These are phyloP conservation scores for Rhingia rostrata DNA, from an alignment of 2,888 invertebrate genomes.

Conservation along the genomic window DNA sequence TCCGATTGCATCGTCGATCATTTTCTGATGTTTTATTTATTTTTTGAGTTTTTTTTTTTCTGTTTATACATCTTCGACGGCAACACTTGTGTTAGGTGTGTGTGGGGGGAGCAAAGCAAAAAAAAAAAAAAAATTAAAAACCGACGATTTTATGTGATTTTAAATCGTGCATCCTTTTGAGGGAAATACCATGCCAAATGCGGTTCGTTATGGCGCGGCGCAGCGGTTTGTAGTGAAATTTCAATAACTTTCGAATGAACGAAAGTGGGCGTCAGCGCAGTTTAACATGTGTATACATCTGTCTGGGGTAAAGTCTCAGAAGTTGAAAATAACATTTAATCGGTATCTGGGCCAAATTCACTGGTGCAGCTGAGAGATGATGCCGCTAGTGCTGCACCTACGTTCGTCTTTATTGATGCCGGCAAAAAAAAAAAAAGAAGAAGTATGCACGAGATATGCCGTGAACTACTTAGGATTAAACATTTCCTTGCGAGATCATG, in stretches of 20 bases:
- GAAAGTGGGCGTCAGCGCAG: constrained; percentile 71
- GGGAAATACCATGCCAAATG: constrained; percentile 54
- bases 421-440: not conserved
- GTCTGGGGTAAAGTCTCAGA: constrained; percentile 32
- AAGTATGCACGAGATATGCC: not conserved
- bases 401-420: constrained; percentile 26
- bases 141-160: constrained; percentile 57
- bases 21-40: constrained; percentile 34
- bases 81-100: constrained; percentile 32
- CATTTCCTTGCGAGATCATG: not conserved
- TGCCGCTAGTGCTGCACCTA: constrained; percentile 54
- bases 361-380: constrained; percentile 47
- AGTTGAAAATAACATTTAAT: constrained; percentile 39
- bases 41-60: constrained; percentile 30
- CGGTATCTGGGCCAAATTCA: constrained; percentile 68
- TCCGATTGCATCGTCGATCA: constrained; percentile 58
- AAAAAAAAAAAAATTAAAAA: not conserved
- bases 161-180: constrained; percentile 67
- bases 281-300: constrained; percentile 70
- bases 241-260: constrained; percentile 68
- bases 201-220: constrained; percentile 41
- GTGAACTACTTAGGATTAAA: constrained; percentile 31
- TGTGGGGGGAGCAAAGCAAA: constrained; percentile 32
- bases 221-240: constrained; percentile 55
- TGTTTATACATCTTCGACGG: constrained; percentile 18